Evolutionary conservation across 2,888 invertebrate species (phyloP).

Genomic region (Athalia cordata): DNA sequence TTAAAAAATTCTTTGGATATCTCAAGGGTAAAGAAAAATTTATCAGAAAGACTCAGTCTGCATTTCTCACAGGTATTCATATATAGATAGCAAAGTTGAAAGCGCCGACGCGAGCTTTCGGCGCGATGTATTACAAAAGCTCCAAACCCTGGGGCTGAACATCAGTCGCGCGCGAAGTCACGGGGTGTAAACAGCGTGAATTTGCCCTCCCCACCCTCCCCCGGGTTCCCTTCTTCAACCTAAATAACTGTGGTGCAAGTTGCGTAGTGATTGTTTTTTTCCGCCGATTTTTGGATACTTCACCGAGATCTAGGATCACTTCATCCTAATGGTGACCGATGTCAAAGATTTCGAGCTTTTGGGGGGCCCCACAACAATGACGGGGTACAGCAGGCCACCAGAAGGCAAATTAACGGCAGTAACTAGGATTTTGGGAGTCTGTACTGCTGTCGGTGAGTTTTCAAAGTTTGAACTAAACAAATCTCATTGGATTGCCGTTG

Average conservation of each 20-base stretch:
- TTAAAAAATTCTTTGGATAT: neutral
- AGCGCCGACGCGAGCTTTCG: slow-evolving; percentile 58
- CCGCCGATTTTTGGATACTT: neutral
- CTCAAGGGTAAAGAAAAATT: slow-evolving; percentile 10
- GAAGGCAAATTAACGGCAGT: slow-evolving; percentile 57
- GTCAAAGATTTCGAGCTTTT: slow-evolving; percentile 59
- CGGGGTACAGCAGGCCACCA: slow-evolving; percentile 56
- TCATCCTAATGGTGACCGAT: slow-evolving; percentile 54
- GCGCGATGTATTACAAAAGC: slow-evolving; percentile 58
- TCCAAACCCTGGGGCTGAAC: slow-evolving; percentile 50
- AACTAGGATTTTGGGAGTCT: slow-evolving; percentile 62
- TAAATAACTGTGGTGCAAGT: slow-evolving; percentile 15
- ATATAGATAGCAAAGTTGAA: slow-evolving; percentile 31
- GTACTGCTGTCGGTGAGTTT: slow-evolving; percentile 63
- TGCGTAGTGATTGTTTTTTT: slow-evolving; percentile 12
- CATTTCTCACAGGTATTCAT: neutral
- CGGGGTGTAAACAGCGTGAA: slow-evolving; percentile 49
- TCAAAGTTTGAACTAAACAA: neutral
- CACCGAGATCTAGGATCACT: neutral
- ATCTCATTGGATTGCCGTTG: no score
- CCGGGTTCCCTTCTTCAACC: neutral
- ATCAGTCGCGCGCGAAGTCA: slow-evolving; percentile 59
- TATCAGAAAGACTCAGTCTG: neutral
- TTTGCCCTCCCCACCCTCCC: slow-evolving; percentile 7
- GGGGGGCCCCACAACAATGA: slow-evolving; percentile 55